Evolutionary conservation across 2,113 vertebrate species (phyloP), one percentile per base, ranked within the genome.

Genomic region (Chloropsis hardwickii): DNA sequence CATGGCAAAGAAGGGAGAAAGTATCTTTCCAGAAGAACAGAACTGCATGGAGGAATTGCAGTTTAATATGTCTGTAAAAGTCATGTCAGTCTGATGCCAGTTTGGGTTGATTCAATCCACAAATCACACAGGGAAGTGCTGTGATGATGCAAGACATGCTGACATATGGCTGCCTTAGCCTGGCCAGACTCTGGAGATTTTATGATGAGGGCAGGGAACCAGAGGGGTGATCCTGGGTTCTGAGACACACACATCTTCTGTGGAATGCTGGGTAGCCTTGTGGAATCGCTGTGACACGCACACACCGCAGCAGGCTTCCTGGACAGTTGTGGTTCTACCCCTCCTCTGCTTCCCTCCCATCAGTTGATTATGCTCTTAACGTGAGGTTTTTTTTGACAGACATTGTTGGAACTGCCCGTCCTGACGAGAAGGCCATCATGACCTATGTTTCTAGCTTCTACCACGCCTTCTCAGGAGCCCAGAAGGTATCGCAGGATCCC

Each of bases 371-470:
- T 96, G 82, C 95, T 97, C 95, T 97, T 98, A 98, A 98, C 94
- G 70, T 93, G 78, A 92, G 91, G 69, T 97, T 98, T 98, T 96
- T 98, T 98, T 98, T 96, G 89, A 93, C 98, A 99, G 99, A 99
- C 98, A 99, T 99, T 93, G 99, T 99, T 91, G 99, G 99, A 98
- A 99, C 99, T 18, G 99, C 99, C 97, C 99, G 99, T 89, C 99
- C 99, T 22, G 99, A 99, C 91, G 99, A 99, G 98, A 99, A 99
- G 97, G 99, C 99, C 97, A 99, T 99, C 98, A 99, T 99, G 99
- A 99, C 99, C 98, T 99, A 99, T 91, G 99, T 99, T 97, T 99
- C 99, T 98, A 99, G 99, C 98, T 99, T 99, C 99, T 99, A 99
- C 99, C 99, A 99, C 91, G 99, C 99, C 98, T 99, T 99, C 98